phyloP scores from a whole-genome alignment of 2,797 vertebrate genomes.

The Emys orbicularis region DNA sequence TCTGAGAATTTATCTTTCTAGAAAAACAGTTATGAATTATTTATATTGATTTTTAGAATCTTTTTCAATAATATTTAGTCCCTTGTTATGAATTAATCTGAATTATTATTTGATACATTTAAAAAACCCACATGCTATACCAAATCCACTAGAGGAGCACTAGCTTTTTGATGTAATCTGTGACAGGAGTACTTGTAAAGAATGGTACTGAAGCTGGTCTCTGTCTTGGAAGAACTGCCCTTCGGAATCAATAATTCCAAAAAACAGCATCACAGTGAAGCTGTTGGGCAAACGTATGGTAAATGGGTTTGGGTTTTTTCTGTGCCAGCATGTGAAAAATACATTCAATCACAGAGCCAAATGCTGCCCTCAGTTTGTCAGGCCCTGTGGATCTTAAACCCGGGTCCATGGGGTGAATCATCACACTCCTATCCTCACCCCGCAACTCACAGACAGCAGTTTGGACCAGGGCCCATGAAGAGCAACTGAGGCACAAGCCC shows the following conservation, averaged over 20 bases:
- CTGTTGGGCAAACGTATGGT: constrained; percentile 6
- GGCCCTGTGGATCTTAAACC: background rate
- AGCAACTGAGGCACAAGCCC: background rate
- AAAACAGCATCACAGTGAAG: constrained; percentile 33
- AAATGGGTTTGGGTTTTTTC: background rate
- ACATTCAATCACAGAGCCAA: background rate
- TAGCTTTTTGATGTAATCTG: background rate
- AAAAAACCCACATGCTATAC: constrained; percentile 19
- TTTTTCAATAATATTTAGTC: constrained; percentile 58
- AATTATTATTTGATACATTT: constrained; percentile 67
- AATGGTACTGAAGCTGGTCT: background rate
- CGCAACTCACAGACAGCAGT: background rate
- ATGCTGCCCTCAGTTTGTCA: background rate
- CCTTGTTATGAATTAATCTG: constrained; percentile 61
- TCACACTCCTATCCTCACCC: background rate
- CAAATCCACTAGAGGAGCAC: background rate
- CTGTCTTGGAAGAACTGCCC: constrained; percentile 1
- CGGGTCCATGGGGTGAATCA: background rate
- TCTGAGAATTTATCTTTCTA: constrained; percentile 42
- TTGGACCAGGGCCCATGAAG: background rate
- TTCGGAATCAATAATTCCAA: background rate
- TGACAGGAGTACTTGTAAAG: constrained; percentile 7
- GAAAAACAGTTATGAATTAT: constrained; percentile 60
- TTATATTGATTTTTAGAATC: constrained; percentile 52
- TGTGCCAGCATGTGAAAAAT: constrained; percentile 27